These are phyloP conservation scores for Bovichtus variegatus DNA, from an alignment of 2,797 vertebrate genomes.

Conservation along the genomic window DNA sequence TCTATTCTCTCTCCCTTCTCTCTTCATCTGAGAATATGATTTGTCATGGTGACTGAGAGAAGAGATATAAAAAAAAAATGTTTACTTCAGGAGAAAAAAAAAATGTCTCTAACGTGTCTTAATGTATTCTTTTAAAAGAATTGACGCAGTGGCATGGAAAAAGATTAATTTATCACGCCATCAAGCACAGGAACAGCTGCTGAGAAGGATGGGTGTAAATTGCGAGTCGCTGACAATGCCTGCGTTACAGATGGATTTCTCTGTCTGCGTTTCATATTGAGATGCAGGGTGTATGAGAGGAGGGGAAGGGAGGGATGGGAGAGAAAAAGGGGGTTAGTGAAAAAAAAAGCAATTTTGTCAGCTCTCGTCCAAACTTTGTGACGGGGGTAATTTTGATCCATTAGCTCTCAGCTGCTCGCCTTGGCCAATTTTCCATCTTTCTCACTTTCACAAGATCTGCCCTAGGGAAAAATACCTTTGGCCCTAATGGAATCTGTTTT, in stretches of 20 bases:
- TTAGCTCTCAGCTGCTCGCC: slow-evolving; percentile 84
- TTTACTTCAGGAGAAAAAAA: slow-evolving; percentile 79
- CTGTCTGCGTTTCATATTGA: slow-evolving; percentile 86
- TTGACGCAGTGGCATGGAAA: slow-evolving; percentile 87
- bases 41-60: slow-evolving; percentile 87
- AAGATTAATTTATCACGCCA: slow-evolving; percentile 91
- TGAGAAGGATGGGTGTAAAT: slow-evolving; percentile 89
- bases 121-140: slow-evolving; percentile 91
- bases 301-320: slow-evolving; percentile 42
- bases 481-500: slow-evolving; percentile 82
- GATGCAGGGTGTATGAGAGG: slow-evolving; percentile 68
- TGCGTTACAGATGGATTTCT: slow-evolving; percentile 88
- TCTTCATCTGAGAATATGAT: slow-evolving; percentile 87
- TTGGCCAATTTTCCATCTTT: slow-evolving; percentile 83
- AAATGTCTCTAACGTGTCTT: slow-evolving; percentile 83
- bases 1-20: slow-evolving; percentile 53
- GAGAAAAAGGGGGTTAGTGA: slow-evolving; percentile 54
- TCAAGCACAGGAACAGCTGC: slow-evolving; percentile 89
- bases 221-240: slow-evolving; percentile 87
- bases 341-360: slow-evolving; percentile 85
- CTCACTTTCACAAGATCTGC: slow-evolving; percentile 80
- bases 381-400: slow-evolving; percentile 88
- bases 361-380: slow-evolving; percentile 87
- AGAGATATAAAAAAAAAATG: slow-evolving; percentile 83
- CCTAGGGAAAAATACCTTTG: slow-evolving; percentile 73